Percentiles rank a stretch among this genome's conserved stretches.
These are phyloP conservation scores for Hyposoter dolosus DNA, from an alignment of 2,888 invertebrate species.

Conservation along the genomic window DNA sequence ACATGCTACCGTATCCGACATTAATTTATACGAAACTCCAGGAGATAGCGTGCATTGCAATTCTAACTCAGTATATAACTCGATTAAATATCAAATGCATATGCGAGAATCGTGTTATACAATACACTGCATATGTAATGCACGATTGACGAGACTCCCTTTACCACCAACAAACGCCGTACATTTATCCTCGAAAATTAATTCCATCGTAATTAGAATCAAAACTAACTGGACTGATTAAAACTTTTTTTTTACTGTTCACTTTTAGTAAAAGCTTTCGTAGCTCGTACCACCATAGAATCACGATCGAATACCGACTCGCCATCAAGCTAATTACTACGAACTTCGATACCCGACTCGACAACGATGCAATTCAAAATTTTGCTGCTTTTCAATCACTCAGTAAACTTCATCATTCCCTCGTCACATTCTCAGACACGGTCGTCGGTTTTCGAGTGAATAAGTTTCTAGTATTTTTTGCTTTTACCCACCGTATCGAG, in stretches of 20 bases:
- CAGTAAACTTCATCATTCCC: neutral
- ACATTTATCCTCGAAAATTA: neutral
- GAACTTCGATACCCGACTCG: neutral
- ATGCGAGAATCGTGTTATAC: slow-evolving; percentile 34
- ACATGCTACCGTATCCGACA: slow-evolving; percentile 66
- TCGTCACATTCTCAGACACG: neutral
- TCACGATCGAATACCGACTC: neutral
- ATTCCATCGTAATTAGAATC: neutral
- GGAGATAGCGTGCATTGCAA: slow-evolving; percentile 36
- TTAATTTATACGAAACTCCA: slow-evolving; percentile 67
- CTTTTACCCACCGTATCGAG: neutral
- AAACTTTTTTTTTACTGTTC: neutral
- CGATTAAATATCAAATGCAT: slow-evolving; percentile 62
- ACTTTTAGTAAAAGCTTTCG: neutral
- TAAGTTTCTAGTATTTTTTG: neutral
- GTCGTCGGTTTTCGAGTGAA: no score
- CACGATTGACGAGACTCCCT: slow-evolving; percentile 38
- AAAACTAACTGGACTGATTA: slow-evolving; percentile 8
- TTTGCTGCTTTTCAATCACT: neutral
- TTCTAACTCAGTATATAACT: slow-evolving; percentile 43
- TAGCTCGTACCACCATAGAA: neutral
- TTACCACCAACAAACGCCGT: neutral
- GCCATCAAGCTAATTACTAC: neutral
- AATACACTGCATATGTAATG: slow-evolving; percentile 37
- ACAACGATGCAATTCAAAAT: neutral